Base-by-base conservation (phyloP, 1,140 invertebrate species). In the Teleopsis dalmanni region DNA sequence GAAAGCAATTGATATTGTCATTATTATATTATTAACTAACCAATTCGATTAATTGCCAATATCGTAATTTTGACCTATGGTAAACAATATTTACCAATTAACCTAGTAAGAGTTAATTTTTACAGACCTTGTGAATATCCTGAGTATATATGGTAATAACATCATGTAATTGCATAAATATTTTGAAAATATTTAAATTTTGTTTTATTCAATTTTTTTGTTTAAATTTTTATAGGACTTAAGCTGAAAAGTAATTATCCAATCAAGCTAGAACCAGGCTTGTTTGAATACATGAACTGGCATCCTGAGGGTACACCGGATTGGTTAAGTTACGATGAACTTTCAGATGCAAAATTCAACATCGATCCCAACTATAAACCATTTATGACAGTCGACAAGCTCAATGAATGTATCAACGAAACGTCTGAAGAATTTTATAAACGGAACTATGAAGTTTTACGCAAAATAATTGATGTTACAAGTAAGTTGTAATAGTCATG, bases 211-310 rank as follows among this genome's bases (percentile, higher is more conserved):
- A 31, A 14, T 31, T 31, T 35, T n/a, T 7, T 22, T 22, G 9
- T 11, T 1, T n/a, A 34, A 23, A 29, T 43, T 4, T 43, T 36
- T 43, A 3, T 51, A 43, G 68, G 64, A 5, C 47, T 71, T 0
- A 37, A 60, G 22, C 46, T 60, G 0, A 52, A 40, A 3, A 55
- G 58, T 13, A 54, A 65, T 45, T 56, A 52, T 11, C 54, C 56
- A 35, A 80, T 93, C n/a, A 79, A 78, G 54, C 75, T 94, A 19
- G 93, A 96, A 62, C 90, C 91, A 0, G 89, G 86, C 1, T 65
- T 96, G 14, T 95, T 95, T 70, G 94, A 96, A 68, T 95, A 87
- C 86, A 75, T 91, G 48, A 81, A 81, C n/a, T 95, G 92, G 91
- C 91, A 95, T 71, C 78, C 81, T 4, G 81, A 83, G 44, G 79